phyloP scores from a whole-genome alignment of 2,888 invertebrate genomes.

The Gari tellinella region DNA sequence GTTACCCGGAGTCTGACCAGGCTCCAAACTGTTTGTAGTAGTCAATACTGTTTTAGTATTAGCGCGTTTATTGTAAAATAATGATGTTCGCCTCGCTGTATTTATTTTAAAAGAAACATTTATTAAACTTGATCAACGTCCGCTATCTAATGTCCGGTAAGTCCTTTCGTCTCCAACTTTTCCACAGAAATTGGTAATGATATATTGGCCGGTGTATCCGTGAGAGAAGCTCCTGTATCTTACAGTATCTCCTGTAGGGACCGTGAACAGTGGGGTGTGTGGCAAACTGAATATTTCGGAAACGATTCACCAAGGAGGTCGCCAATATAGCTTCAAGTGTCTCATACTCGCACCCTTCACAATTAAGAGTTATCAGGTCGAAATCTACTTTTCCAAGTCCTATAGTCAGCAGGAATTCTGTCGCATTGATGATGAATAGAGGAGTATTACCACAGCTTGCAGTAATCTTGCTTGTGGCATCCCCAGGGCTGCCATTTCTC shows the following conservation, averaged over 20 bases:
- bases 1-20: no score
- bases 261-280: conserved; percentile 46
- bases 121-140: no score
- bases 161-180: conserved; percentile 59
- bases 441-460: conserved; percentile 27
- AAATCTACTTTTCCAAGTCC: conserved; percentile 59
- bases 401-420: conserved; percentile 47
- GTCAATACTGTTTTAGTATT: no score
- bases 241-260: conserved; percentile 50
- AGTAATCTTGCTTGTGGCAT: conserved; percentile 61
- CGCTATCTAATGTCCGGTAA: no score
- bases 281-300: conserved; percentile 62
- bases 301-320: conserved; percentile 44
- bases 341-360: conserved; percentile 67
- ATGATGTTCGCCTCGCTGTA: no score
- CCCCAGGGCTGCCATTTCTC: conserved; percentile 56
- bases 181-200: conserved; percentile 59
- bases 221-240: conserved; percentile 51
- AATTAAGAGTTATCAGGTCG: conserved; percentile 63
- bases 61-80: no score
- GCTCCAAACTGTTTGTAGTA: no score
- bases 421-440: conserved; percentile 54
- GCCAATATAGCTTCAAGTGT: conserved; percentile 48
- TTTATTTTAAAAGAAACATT: no score
- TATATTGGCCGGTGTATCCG: conserved; percentile 61